Evolutionary conservation across 2,888 invertebrate genomes (phyloP), one percentile per base, ranked within the genome.

Genomic region (Acanthoscelides obtectus): DNA sequence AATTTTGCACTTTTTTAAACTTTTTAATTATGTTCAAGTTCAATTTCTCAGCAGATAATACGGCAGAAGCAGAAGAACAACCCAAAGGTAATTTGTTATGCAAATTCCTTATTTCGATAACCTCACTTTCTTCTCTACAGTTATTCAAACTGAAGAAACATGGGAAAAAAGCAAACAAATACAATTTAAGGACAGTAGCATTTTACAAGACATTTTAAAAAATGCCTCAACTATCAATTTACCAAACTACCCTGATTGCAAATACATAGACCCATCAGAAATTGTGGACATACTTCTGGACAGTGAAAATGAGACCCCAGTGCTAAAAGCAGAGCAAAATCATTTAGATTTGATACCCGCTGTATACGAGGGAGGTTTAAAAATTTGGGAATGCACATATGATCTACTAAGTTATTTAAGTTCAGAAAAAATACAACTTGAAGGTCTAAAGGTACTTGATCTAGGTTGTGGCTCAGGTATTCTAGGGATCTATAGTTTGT

Each of bases 331-430:
- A 22, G 91, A 93, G 79, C 86, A 88, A 68, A 87, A 87, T 74
- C 91, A 93, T 80, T 92, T 93, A 12, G 95, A 95, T 86, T 86
- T 95, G 70, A 83, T 94, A 71, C 87, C 91, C 65, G 92, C 92
- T 8, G 88, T 90, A 80, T 95, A 95, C 87, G 95, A 95, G 90
- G 94, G 98, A 79, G 98, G 98, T 12, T 87, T 97, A 27, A 98
- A 98, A 88, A 91, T 97, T 73, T 98, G 98, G 98, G 98, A 98
- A 87, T 96, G 97, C 81, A 94, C 96, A 4, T 87, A 90, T 79
- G 97, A 98, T 84, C 85, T 98, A 71, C 85, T 92, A 64, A 84
- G 89, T 73, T 95, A 91, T 83, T 83, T 97, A 64, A 80, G 86
- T 22, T 79, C 85, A 64, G 75, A 84, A 65, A 79, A 86, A 45